Evolutionary conservation across 1,140 invertebrate species (phyloP).

Genomic region (Drosophila malerkotliana): DNA sequence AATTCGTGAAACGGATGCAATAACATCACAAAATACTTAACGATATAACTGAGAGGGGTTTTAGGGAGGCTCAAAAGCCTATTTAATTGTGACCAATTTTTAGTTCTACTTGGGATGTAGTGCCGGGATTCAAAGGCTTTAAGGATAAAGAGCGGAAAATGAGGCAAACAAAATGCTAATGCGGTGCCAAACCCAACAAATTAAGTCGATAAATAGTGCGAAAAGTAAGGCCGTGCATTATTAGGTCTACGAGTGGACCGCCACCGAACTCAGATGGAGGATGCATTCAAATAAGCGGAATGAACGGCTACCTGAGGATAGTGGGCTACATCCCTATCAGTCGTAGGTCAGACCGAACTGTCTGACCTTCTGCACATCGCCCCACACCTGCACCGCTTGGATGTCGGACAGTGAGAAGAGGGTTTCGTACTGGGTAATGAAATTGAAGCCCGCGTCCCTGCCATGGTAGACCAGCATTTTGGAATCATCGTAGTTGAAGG

Average conservation of each 20-base stretch:
- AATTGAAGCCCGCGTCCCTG: slow-evolving; percentile 58
- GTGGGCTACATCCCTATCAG: slow-evolving; percentile 33
- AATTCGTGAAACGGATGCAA: background rate
- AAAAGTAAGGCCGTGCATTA: slow-evolving; percentile 19
- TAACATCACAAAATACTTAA: too few species aligned
- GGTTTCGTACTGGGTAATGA: slow-evolving; percentile 52
- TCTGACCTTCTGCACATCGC: slow-evolving; percentile 73
- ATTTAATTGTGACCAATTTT: too few species aligned
- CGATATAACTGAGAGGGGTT: too few species aligned
- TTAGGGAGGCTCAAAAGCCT: too few species aligned
- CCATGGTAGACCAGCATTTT: slow-evolving; percentile 63
- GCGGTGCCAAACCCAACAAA: slow-evolving; percentile 21
- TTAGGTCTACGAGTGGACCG: slow-evolving; percentile 14
- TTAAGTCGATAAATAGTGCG: slow-evolving; percentile 14
- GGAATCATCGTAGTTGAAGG: slow-evolving; percentile 61
- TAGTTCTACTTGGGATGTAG: too few species aligned
- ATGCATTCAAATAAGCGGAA: slow-evolving; percentile 10
- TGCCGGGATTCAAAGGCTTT: background rate
- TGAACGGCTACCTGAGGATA: slow-evolving; percentile 37
- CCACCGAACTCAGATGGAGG: slow-evolving; percentile 21
- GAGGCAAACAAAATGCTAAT: slow-evolving; percentile 5
- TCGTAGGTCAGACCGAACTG: slow-evolving; percentile 62
- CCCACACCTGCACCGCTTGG: slow-evolving; percentile 76
- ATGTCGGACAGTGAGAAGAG: slow-evolving; percentile 55
- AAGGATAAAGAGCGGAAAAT: too few species aligned